A percentile compares a stretch with the other conserved stretches of the same genome.
These are phyloP conservation scores for Gnathonemus longibarbis DNA, from an alignment of 2,113 vertebrate species.

Conservation along the genomic window DNA sequence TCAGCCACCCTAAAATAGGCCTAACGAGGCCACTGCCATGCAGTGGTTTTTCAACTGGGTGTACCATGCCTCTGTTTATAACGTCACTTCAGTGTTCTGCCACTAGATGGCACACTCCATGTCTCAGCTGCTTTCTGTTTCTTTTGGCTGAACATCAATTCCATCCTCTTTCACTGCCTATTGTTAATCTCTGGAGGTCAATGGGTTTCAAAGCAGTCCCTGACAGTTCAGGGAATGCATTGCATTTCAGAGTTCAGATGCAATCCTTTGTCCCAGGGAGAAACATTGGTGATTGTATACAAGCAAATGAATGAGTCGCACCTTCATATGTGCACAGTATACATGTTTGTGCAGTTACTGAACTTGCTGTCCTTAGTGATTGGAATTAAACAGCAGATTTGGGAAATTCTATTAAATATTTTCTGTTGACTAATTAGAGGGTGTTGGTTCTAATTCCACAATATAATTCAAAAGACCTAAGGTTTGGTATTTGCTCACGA, in stretches of 20 bases:
- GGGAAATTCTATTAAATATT: neutral
- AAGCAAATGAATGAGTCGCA: neutral
- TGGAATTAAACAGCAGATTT: neutral
- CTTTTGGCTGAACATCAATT: neutral
- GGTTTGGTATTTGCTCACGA: neutral
- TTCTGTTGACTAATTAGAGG: neutral
- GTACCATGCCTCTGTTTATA: neutral
- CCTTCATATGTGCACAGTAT: neutral
- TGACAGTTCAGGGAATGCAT: neutral
- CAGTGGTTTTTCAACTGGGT: neutral
- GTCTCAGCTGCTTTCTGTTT: neutral
- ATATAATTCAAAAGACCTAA: neutral
- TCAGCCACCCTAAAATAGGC: no score
- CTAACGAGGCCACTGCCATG: no score
- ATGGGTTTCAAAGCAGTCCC: neutral
- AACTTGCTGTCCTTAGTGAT: neutral
- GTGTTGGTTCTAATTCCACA: neutral
- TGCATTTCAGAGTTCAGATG: neutral
- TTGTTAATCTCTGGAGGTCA: neutral
- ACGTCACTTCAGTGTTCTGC: neutral
- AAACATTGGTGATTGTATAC: neutral
- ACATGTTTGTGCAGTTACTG: neutral
- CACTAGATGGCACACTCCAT: conserved; percentile 42
- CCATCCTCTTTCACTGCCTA: neutral
- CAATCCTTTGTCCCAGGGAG: neutral